Conservation (phyloP, 2,797 vertebrate genomes). For the Alosa sapidissima region DNA sequence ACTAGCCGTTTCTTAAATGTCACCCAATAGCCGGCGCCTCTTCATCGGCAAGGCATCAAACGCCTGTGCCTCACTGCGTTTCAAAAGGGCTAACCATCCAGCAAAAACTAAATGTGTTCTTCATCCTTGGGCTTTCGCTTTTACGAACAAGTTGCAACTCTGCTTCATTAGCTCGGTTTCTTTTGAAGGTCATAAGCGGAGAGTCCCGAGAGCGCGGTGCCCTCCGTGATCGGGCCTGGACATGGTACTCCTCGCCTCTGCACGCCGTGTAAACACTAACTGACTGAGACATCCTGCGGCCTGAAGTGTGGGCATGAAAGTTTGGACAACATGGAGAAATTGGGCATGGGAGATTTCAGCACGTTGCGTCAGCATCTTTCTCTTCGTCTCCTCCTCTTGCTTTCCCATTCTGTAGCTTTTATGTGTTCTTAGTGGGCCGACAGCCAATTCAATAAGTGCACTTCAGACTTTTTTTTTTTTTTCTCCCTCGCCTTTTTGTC, state of each 20-base stretch:
- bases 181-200: background rate
- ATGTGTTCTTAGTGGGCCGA: background rate
- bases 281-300: background rate
- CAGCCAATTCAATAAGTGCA: slow-evolving; percentile 23
- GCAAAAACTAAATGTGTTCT: background rate
- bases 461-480: background rate
- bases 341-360: background rate
- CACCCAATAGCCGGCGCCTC: background rate
- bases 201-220: background rate
- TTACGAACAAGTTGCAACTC: background rate
- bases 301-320: background rate
- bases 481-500: background rate
- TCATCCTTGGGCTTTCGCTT: background rate
- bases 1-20: background rate
- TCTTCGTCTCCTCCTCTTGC: background rate
- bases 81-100: background rate
- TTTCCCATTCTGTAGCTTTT: slow-evolving; percentile 25
- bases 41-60: background rate
- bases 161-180: background rate
- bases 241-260: background rate
- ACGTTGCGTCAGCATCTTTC: slow-evolving; percentile 19
- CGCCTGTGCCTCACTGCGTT: background rate
- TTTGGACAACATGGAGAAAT: background rate
- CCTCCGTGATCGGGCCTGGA: background rate
- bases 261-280: background rate